Evolutionary conservation across 1,140 invertebrate genomes (phyloP), one percentile per base, ranked within the genome.

Genomic region (Anoplophora glabripennis): DNA sequence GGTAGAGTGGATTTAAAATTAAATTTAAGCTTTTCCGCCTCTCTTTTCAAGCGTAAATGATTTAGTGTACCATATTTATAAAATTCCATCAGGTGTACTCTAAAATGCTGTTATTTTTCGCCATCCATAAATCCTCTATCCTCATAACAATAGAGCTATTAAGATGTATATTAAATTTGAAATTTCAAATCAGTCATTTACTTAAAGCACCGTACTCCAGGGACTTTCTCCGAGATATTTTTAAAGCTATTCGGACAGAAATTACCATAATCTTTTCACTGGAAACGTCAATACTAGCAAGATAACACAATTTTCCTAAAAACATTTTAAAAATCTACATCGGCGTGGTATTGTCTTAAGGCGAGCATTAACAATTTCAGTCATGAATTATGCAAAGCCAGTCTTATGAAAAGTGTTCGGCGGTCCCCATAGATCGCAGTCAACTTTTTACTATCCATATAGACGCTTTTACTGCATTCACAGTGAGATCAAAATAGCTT

Each of bases 281-380:
- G 28, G 41, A 42, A 47, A 54, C 58, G 58, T 60, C 58, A 55
- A 60, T 60, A 55, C 52, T 40, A 35, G 9, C 8, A 21, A 47
- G 58, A 60, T 60, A 60, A 60, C 52, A 60, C 58, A 60, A 60
- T 60, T 60, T 60, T 60, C 58, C 55, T 60, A 60, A 60, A 60
- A 60, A 55, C 58, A 60, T 60, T 60, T 60, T 60, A 60, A 60
- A 60, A 60, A 60, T 60, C 58, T 55, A 49, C 58, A 42, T 54
- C 45, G 48, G 48, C 40, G 49, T 47, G 35, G 21, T 60, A 60
- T 60, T 60, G 58, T 60, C 58, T 60, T 55, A 55, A 60, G 58
- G 58, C 58, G 58, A 49, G 58, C 58, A 60, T 60, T 60, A 60
- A 60, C 58, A 60, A 60, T 60, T 60, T 60, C 33, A 49, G 34